Evolutionary conservation across 2,113 vertebrate species (phyloP).

Genomic region (Pogonocichla stellata): DNA sequence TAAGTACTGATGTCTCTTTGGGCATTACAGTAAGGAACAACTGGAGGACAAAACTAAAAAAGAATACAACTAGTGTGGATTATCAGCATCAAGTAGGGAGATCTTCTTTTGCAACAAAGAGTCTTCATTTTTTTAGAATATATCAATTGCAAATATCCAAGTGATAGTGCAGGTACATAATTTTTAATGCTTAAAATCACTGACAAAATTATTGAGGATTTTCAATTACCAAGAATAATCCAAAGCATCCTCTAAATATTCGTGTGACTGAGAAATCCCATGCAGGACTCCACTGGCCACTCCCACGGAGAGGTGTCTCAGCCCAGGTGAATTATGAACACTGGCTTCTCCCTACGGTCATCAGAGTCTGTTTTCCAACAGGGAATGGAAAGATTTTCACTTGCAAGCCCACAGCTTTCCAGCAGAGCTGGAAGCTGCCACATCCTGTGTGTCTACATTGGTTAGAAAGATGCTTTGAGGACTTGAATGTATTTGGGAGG

Average conservation of each 20-base stretch:
- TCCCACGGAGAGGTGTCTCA: neutral
- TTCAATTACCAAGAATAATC: slow-evolving; percentile 33
- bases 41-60: slow-evolving; percentile 24
- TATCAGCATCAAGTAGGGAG: neutral
- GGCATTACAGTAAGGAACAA: neutral
- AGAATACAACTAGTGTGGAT: slow-evolving; percentile 31
- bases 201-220: slow-evolving; percentile 8
- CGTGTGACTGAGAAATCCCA: neutral
- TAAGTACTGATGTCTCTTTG: neutral
- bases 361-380: neutral
- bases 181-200: neutral
- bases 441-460: neutral
- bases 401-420: neutral
- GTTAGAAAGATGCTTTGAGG: neutral
- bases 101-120: neutral
- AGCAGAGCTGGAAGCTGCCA: neutral
- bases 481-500: neutral
- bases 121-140: neutral
- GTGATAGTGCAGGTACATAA: neutral
- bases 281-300: neutral
- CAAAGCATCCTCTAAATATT: neutral
- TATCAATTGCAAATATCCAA: slow-evolving; percentile 23
- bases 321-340: neutral
- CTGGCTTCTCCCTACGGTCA: neutral
- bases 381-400: neutral